Evolutionary conservation across 2,113 vertebrate genomes (phyloP).

Genomic region (Dunckerocampus dactyliophorus): DNA sequence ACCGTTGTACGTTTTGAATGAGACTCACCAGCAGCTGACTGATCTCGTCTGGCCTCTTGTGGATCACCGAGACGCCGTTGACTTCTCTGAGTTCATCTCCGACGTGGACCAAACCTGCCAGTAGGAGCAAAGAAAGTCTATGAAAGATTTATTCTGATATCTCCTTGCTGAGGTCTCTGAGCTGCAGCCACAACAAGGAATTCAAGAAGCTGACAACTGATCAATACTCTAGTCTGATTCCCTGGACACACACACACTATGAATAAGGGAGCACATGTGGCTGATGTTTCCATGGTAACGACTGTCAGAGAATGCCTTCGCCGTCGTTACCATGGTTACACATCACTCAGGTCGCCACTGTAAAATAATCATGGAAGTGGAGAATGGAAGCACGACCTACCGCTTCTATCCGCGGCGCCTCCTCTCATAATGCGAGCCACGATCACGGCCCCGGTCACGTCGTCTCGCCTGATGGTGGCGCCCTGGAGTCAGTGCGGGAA

Average conservation of each 20-base stretch:
- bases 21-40: conserved; percentile 88
- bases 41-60: conserved; percentile 94
- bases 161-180: conserved; percentile 15
- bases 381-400: conserved; percentile 48
- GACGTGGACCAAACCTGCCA: conserved; percentile 89
- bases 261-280: no score
- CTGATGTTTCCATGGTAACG: no score
- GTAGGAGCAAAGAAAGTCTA: not conserved
- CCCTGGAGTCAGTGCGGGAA: conserved; percentile 71
- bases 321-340: no score
- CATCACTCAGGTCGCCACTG: no score
- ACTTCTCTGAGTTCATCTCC: conserved; percentile 95
- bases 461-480: conserved; percentile 90
- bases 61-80: conserved; percentile 86
- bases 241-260: no score
- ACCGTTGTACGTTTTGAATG: conserved; percentile 9
- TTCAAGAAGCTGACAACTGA: conserved; percentile 19
- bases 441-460: conserved; percentile 82
- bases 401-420: conserved; percentile 90
- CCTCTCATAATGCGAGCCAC: conserved; percentile 95
- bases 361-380: no score
- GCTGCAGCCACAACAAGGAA: conserved; percentile 43
- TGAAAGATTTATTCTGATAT: conserved; percentile 11
- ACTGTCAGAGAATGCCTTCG: no score
- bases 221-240: conserved; percentile 18